Percentiles rank a stretch among this genome's conserved stretches.
phyloP scores from a whole-genome alignment of 2,797 vertebrate genomes.

The Sciurus vulgaris region DNA sequence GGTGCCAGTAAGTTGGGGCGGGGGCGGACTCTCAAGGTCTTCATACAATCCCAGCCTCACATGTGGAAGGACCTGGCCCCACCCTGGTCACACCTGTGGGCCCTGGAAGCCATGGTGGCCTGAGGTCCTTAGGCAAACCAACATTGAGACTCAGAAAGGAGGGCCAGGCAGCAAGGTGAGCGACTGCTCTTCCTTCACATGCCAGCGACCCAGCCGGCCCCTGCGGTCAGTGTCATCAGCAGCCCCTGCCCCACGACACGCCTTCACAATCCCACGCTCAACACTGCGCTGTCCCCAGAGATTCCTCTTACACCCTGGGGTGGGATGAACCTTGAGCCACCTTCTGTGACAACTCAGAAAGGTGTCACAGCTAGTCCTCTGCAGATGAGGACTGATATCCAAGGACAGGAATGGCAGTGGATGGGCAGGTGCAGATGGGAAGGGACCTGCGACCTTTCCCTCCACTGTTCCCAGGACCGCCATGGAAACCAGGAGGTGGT shows the following conservation, averaged over 20 bases:
- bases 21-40: not conserved
- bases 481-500: not conserved
- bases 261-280: not conserved
- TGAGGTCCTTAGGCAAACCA: not conserved
- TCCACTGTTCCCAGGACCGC: not conserved
- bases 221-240: not conserved
- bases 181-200: rapidly evolving
- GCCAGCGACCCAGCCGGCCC: not conserved
- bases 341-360: not conserved
- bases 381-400: too few species aligned
- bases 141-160: not conserved
- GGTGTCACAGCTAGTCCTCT: rapidly evolving
- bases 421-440: too few species aligned
- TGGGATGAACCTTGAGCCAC: not conserved
- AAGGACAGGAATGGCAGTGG: rapidly evolving
- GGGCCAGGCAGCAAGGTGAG: not conserved
- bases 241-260: not conserved
- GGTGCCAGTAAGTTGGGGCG: too few species aligned
- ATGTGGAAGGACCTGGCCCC: not conserved
- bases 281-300: not conserved
- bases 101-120: not conserved
- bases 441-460: not conserved
- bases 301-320: too few species aligned
- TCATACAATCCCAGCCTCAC: rapidly evolving
- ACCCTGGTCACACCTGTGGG: not conserved